Evolutionary conservation across 92 coral and sea anemone genomes (phyloP), one percentile per base, ranked within the genome.

Genomic region (Isaurus tuberculatus): DNA sequence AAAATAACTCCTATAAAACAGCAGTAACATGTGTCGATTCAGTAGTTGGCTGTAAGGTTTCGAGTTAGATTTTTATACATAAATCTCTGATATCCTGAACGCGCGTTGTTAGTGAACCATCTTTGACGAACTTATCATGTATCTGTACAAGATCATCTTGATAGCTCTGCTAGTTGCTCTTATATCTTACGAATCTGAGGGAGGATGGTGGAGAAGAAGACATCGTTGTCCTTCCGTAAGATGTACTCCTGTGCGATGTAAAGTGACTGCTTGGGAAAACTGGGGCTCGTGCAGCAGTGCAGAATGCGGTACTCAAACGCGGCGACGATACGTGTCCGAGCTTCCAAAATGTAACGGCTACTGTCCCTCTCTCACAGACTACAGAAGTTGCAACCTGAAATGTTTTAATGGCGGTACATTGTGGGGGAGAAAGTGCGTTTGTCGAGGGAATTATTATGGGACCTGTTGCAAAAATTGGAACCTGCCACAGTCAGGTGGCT

Each of bases 321-420:
- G 60, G 17, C 60, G 20, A 22, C 60, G 60, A 51, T 51, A 51
- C 17, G 60, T 16, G 60, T 14, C 60, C 4, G 0, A 51, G 5
- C 60, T 51, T 51, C 60, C 60, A 51, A 51, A 34, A 34, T 72
- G 79, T 72, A 36, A 26, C 51, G 44, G 30, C 51, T 19, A 16
- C 22, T 37, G 53, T n/a, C 44, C 40, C 17, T 15, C 27, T 32
- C 27, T 72, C 58, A 51, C 5, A 51, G 61, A 51, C 5, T 15
- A 4, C 61, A 51, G 61, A 19, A 4, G 22, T 15, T 51, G 61
- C 5, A 51, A 51, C 23, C 61, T 51, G 2, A 51, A 51, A 2
- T 13, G 61, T 51, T 0, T 0, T 20, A 51, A 51, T 51, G 61
- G 61, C 61, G 61, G 61, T 4, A 15, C 22, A 2, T 1, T 51